Conservation (phyloP, 2,888 invertebrate genomes). For the Anarsia innoxiella region DNA sequence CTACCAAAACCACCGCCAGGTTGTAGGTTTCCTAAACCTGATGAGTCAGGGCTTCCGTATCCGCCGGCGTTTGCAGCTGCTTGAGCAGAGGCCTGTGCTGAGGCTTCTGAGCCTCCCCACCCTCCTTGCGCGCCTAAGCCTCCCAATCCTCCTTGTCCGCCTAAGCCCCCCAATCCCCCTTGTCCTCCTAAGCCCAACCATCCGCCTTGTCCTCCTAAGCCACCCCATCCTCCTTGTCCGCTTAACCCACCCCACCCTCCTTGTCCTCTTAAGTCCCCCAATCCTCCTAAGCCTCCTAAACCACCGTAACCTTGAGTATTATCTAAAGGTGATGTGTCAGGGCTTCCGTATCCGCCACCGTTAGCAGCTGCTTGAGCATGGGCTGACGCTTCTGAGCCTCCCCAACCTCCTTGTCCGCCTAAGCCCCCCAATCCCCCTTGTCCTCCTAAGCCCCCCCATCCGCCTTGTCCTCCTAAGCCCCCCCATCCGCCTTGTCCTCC, state of each 20-base stretch:
- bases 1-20: not conserved
- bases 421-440: too few species aligned
- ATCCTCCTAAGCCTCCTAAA: too few species aligned
- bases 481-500: not conserved
- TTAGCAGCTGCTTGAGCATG: not conserved
- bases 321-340: too few species aligned
- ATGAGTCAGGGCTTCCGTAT: not conserved
- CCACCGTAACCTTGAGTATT: too few species aligned
- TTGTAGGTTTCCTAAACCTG: not conserved
- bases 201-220: too few species aligned
- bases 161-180: too few species aligned
- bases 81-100: slow-evolving; percentile 13
- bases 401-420: not conserved
- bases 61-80: not conserved
- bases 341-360: too few species aligned
- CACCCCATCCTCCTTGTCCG: too few species aligned
- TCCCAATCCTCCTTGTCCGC: not conserved
- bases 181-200: slow-evolving; percentile 6
- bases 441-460: too few species aligned
- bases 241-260: not conserved
- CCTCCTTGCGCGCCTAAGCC: not conserved
- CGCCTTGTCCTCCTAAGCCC: not conserved
- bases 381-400: not conserved
- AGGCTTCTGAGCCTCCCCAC: slow-evolving; percentile 1
- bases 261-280: slow-evolving; percentile 4